These are phyloP conservation scores for Alectoris magna DNA, from an alignment of 2,797 vertebrate genomes.

Conservation along the genomic window DNA sequence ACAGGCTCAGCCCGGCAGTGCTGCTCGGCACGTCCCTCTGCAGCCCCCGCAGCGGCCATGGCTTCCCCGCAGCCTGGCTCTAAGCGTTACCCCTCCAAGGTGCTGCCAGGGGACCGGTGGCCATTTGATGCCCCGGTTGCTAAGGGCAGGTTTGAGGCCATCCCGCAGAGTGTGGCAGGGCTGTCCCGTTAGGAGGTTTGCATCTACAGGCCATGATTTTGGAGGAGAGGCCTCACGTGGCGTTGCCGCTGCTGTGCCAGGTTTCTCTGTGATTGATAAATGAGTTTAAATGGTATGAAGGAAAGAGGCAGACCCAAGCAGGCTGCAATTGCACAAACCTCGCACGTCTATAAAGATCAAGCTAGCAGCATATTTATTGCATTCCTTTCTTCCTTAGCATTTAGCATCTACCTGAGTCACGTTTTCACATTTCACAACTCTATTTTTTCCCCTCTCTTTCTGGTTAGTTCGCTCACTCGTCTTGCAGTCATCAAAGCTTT, in stretches of 20 bases:
- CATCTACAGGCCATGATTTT: neutral
- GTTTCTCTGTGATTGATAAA: neutral
- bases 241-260: neutral
- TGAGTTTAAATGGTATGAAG: neutral
- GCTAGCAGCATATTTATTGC: slow-evolving; percentile 1
- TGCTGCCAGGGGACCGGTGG: neutral
- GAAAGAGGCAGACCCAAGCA: neutral
- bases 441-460: neutral
- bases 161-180: fast-evolving
- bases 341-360: neutral
- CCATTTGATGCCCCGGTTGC: neutral
- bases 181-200: neutral
- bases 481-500: slow-evolving; percentile 22
- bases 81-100: fast-evolving
- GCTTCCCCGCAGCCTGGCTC: neutral
- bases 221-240: neutral
- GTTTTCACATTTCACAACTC: neutral
- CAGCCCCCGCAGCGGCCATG: neutral
- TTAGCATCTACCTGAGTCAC: slow-evolving; percentile 54
- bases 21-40: neutral
- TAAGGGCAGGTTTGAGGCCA: neutral
- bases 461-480: slow-evolving; percentile 43
- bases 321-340: neutral
- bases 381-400: slow-evolving; percentile 36
- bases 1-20: slow-evolving; percentile 24